Evolutionary conservation across 1,140 invertebrate species (phyloP), one percentile per base, ranked within the genome.

Genomic region (Bicyclus anynana): DNA sequence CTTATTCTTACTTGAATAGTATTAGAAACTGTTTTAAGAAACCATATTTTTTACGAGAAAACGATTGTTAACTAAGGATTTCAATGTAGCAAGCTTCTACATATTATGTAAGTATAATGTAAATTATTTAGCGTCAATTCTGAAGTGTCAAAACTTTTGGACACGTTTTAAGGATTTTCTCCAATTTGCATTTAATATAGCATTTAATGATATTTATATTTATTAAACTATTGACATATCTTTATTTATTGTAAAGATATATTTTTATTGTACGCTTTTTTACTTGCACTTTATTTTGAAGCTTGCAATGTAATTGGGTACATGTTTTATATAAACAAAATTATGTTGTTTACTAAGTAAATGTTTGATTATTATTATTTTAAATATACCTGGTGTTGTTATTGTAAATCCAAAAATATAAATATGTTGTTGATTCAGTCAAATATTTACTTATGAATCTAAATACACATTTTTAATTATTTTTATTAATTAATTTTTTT

Each of bases 141-240:
- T 63, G 58, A 65, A 58, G 65, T 72, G 69, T 72, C 69, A 72
- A 72, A 72, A 58, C 27, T 69, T 72, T 72, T 68, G 7, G 66
- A 72, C 65, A 62, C 65, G 44, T 61, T 68, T 65, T 64, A 60
- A 44, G 54, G 50, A 55, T 48, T 59, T 53, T 40, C 53, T 35
- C 54, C 33, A 18, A 33, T 33, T 48, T 56, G 56, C 55, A 63
- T 67, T 67, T 56, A 56, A 50, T 50, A n/a, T 52, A 51, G 48
- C 27, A 51, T 35, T 46, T 52, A 17, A 18, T 27, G 21, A 9
- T 49, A 49, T 49, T 20, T 12, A 14, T 44, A 20, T 12, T 16
- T 6, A 40, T 16, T 14, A 16, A 40, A 40, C n/a, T 40, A 40
- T 4, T 40, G 17, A 33, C 29, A 33, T 33, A 33, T 12, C 29